A percentile compares a stretch with the other conserved stretches of the same genome.
These are phyloP conservation scores for Falco punctatus DNA, from an alignment of 2,113 vertebrate species.

Conservation along the genomic window DNA sequence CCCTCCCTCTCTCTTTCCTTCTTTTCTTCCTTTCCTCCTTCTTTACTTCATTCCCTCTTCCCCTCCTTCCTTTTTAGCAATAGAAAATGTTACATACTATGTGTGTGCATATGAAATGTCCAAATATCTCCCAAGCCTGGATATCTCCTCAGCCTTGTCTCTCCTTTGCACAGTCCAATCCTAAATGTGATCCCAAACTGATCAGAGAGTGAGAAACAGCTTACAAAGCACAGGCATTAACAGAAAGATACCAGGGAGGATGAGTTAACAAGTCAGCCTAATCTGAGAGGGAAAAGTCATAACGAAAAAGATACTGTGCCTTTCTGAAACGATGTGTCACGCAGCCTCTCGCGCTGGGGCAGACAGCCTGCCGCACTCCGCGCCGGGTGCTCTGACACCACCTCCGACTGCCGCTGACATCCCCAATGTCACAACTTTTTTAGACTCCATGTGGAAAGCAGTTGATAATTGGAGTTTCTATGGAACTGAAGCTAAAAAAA, in stretches of 20 bases:
- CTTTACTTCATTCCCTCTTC: not conserved
- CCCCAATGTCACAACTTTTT: conserved; percentile 32
- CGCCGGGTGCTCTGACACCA: not conserved
- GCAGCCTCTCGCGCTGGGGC: not conserved
- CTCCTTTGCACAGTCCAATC: not conserved
- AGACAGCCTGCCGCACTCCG: not conserved
- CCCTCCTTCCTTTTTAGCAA: not conserved
- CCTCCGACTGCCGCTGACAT: conserved; percentile 11
- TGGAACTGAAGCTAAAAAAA: not conserved
- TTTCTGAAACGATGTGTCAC: conserved; percentile 25
- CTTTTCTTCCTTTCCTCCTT: not conserved
- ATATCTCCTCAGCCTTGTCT: not conserved
- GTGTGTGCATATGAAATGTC: not conserved
- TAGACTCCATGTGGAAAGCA: conserved; percentile 14
- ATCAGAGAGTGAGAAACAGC: not conserved
- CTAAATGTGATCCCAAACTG: not conserved
- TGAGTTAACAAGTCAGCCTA: conserved; percentile 40
- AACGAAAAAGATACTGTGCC: not conserved
- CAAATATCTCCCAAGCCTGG: not conserved
- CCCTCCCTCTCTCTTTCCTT: no score
- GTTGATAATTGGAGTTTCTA: conserved; percentile 10
- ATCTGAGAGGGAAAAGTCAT: not conserved
- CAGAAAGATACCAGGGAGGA: not conserved
- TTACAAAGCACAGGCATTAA: conserved; percentile 19
- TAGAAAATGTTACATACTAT: not conserved